phyloP scores from a whole-genome alignment of 2,888 invertebrate genomes.

The Philopedon plagiatum region DNA sequence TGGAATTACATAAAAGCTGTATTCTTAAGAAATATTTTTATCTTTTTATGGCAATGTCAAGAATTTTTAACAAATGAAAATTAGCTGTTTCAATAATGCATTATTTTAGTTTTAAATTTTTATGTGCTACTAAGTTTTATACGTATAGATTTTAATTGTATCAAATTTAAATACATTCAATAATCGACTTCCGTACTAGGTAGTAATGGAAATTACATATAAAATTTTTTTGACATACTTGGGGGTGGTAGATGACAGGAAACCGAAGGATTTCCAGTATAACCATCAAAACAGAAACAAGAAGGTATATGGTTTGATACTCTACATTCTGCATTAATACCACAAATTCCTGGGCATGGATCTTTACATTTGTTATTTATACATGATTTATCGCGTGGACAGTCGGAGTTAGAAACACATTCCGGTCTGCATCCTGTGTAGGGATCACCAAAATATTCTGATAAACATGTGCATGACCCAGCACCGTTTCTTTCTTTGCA shows the following conservation, averaged over 20 bases:
- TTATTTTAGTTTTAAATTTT: no score
- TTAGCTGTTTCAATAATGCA: no score
- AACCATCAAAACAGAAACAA: slow-evolving; percentile 84
- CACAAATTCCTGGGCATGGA: slow-evolving; percentile 88
- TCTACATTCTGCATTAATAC: slow-evolving; percentile 83
- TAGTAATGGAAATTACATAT: background rate
- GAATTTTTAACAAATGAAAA: no score
- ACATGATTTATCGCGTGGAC: slow-evolving; percentile 82
- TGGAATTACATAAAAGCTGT: no score
- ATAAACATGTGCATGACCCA: slow-evolving; percentile 86
- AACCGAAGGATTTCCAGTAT: slow-evolving; percentile 81
- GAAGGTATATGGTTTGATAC: slow-evolving; percentile 88
- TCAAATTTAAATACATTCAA: no score
- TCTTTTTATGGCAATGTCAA: no score
- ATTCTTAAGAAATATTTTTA: no score
- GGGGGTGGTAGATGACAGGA: slow-evolving; percentile 67
- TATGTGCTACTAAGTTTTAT: no score
- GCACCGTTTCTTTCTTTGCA: slow-evolving; percentile 88
- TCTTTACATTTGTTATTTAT: slow-evolving; percentile 88
- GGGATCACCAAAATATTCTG: slow-evolving; percentile 90
- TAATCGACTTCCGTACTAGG: background rate
- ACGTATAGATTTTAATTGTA: no score
- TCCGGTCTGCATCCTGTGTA: slow-evolving; percentile 89
- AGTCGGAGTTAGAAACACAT: slow-evolving; percentile 88
- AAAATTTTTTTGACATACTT: slow-evolving; percentile 56